Conservation (phyloP, 2,113 vertebrate species). For the Neotoma lepida region DNA sequence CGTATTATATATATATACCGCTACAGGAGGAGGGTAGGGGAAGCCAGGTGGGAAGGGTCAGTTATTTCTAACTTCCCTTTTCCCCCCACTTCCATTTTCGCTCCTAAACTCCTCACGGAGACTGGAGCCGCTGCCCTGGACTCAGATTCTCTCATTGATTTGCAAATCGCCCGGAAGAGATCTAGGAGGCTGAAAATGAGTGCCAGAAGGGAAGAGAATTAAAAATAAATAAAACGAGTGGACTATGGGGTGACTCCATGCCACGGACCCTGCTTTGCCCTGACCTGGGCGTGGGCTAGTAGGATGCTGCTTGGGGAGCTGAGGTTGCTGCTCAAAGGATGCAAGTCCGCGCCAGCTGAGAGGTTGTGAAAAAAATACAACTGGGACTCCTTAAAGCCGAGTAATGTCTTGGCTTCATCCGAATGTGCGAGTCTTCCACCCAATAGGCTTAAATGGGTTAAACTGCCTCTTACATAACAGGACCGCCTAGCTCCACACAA, state of each 20-base stretch:
- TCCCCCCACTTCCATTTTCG: neutral
- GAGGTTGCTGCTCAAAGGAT: neutral
- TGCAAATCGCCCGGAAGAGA: constrained; percentile 47
- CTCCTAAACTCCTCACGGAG: constrained; percentile 42
- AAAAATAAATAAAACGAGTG: neutral
- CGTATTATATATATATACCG: no score
- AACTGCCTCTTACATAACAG: constrained; percentile 76
- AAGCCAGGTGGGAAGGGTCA: neutral
- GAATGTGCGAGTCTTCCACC: neutral
- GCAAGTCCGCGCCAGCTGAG: neutral
- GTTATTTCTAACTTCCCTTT: constrained; percentile 52
- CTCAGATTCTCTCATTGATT: constrained; percentile 54
- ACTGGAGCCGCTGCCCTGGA: constrained; percentile 31
- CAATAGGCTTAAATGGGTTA: constrained; percentile 51
- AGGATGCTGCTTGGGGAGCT: neutral
- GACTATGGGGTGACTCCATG: rapidly evolving
- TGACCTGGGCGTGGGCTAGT: neutral
- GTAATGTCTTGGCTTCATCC: neutral
- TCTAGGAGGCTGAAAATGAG: constrained; percentile 16
- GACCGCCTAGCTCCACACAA: constrained; percentile 63
- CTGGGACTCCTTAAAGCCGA: neutral
- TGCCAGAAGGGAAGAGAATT: neutral
- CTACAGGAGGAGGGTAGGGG: neutral
- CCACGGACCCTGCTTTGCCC: neutral
- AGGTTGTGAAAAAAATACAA: neutral